phyloP scores from a whole-genome alignment of 2,888 invertebrate genomes.

The Phaonia tiefii region DNA sequence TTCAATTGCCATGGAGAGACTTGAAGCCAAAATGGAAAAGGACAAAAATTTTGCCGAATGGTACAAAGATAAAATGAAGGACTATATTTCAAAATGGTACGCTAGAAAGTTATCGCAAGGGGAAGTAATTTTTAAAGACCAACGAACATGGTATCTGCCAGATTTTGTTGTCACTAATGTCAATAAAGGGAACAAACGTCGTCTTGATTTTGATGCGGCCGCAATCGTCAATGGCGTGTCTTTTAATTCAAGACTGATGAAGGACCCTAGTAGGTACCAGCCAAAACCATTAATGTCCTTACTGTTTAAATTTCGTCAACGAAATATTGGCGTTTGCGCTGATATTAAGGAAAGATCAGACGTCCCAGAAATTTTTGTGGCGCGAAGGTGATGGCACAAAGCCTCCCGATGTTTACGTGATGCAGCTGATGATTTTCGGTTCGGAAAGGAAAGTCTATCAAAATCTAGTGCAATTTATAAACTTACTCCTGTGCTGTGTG shows the following conservation, averaged over 20 bases:
- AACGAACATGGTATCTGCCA: constrained; percentile 22
- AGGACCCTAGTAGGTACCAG: constrained; percentile 35
- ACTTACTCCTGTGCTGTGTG: neutral
- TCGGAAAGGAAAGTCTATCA: no score
- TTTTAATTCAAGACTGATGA: neutral
- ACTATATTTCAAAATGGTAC: constrained; percentile 3
- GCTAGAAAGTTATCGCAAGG: constrained; percentile 31
- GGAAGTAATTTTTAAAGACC: neutral
- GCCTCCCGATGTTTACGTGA: constrained; percentile 53
- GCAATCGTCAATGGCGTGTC: neutral
- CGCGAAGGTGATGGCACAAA: constrained; percentile 31
- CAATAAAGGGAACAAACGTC: constrained; percentile 45
- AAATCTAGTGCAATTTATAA: constrained; percentile 7
- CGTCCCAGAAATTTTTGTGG: constrained; percentile 58
- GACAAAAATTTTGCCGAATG: constrained; percentile 12
- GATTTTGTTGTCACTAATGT: constrained; percentile 48
- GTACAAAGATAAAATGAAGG: constrained; percentile 3
- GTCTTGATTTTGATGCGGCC: constrained; percentile 35
- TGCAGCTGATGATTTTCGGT: constrained; percentile 63
- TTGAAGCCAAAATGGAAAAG: constrained; percentile 47
- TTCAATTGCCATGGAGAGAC: constrained; percentile 29
- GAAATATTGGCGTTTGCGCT: constrained; percentile 29
- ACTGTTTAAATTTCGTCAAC: constrained; percentile 52
- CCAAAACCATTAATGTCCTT: constrained; percentile 54
- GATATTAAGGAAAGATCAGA: constrained; percentile 52